These are phyloP conservation scores for Adelges cooleyi DNA, from an alignment of 1,140 invertebrate species.

Conservation along the genomic window DNA sequence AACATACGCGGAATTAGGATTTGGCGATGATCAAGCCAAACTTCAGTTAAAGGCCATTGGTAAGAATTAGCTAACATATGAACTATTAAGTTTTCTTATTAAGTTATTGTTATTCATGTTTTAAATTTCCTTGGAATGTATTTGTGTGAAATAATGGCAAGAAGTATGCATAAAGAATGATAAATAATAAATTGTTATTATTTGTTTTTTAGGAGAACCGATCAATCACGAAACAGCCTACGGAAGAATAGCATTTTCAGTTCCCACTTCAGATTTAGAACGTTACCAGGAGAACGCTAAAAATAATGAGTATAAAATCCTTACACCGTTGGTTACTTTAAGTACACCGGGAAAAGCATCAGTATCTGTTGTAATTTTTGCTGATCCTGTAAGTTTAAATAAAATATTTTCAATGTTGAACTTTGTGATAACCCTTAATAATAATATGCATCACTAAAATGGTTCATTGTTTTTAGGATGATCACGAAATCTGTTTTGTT, in stretches of 20 bases:
- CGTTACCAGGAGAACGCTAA: constrained; percentile 62
- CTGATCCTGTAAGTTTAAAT: constrained; percentile 60
- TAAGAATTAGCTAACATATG: constrained; percentile 35
- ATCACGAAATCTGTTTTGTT: constrained; percentile 97
- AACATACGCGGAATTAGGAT: constrained; percentile 54
- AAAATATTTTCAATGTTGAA: background rate
- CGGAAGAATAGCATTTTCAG: constrained; percentile 88
- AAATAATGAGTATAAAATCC: constrained; percentile 58
- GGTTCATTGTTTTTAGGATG: constrained; percentile 68
- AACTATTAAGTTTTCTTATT: background rate
- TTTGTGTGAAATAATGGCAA: no score
- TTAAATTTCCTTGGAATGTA: background rate
- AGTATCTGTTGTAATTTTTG: constrained; percentile 88
- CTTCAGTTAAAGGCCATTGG: constrained; percentile 61
- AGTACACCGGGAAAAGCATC: constrained; percentile 95
- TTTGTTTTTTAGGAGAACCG: constrained; percentile 42
- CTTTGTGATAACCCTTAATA: no score
- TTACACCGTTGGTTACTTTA: constrained; percentile 77
- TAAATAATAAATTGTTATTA: no score
- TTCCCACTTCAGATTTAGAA: constrained; percentile 61
- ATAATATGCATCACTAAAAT: no score
- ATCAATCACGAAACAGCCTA: constrained; percentile 83
- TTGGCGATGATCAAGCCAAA: constrained; percentile 59
- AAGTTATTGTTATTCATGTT: background rate
- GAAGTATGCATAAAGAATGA: no score